These are phyloP conservation scores for Drosophila bocqueti DNA, from an alignment of 1,140 invertebrate genomes.

Conservation along the genomic window DNA sequence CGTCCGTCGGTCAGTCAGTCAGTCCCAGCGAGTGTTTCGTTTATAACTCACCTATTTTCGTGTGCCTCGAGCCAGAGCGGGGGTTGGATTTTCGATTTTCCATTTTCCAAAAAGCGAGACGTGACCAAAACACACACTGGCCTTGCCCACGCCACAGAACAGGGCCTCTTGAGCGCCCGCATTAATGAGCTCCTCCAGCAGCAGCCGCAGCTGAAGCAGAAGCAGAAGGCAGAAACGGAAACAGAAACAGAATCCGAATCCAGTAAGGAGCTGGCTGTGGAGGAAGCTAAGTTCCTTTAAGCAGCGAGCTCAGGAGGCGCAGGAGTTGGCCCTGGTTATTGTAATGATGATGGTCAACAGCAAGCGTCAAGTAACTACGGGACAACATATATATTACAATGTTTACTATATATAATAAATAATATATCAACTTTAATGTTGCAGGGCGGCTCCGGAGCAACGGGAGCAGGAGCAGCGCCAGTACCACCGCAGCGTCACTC, in stretches of 20 bases:
- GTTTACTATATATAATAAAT: neutral
- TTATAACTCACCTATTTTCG: constrained; percentile 52
- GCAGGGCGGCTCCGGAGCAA: constrained; percentile 55
- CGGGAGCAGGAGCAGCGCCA: constrained; percentile 63
- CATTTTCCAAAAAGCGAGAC: constrained; percentile 72
- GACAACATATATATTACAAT: neutral
- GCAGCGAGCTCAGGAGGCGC: constrained; percentile 16
- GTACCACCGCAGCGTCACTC: constrained; percentile 83
- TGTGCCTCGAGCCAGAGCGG: constrained; percentile 2
- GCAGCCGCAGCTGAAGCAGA: constrained; percentile 39
- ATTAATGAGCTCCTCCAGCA: constrained; percentile 32
- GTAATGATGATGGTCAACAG: constrained; percentile 71
- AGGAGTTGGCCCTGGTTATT: constrained; percentile 40
- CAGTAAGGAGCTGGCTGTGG: constrained; percentile 39
- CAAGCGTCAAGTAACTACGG: constrained; percentile 72
- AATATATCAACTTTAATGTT: constrained; percentile 7
- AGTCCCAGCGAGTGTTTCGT: constrained; percentile 34
- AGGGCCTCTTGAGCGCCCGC: constrained; percentile 7
- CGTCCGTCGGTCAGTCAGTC: neutral
- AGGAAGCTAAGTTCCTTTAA: constrained; percentile 32
- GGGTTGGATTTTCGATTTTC: constrained; percentile 66
- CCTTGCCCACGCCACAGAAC: constrained; percentile 31
- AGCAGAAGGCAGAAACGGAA: constrained; percentile 31
- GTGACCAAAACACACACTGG: constrained; percentile 67
- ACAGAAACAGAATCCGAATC: constrained; percentile 26